Evolutionary conservation across 2,888 invertebrate genomes (phyloP).

Genomic region (Meiosimyza decipiens): DNA sequence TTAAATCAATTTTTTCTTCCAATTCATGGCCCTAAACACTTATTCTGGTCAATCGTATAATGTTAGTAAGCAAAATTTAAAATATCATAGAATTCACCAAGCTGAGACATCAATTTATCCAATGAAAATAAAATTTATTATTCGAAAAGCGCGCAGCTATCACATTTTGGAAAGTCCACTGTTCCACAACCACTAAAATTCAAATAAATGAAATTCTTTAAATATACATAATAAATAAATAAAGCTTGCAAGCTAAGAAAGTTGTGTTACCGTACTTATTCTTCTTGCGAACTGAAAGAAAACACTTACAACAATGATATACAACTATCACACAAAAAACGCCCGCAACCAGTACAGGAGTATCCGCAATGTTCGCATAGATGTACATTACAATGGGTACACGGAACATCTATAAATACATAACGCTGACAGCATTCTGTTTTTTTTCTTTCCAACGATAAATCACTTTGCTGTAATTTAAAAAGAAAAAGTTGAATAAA

Average conservation of each 20-base stretch:
- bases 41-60: too few species aligned
- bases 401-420: constrained; percentile 50
- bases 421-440: constrained; percentile 51
- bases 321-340: constrained; percentile 55
- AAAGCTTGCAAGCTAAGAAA: neutral
- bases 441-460: constrained; percentile 23
- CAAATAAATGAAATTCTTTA: neutral
- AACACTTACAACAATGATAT: constrained; percentile 56
- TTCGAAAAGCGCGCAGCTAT: constrained; percentile 47
- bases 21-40: neutral
- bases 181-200: constrained; percentile 50
- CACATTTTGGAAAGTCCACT: constrained; percentile 53
- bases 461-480: constrained; percentile 13
- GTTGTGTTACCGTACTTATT: neutral
- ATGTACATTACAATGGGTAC: constrained; percentile 52
- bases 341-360: constrained; percentile 54
- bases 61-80: neutral
- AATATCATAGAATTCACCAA: neutral
- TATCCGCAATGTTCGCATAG: constrained; percentile 59
- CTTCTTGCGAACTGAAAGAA: neutral
- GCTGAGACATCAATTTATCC: neutral
- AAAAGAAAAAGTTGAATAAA: too few species aligned
- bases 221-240: too few species aligned
- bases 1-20: neutral
- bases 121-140: neutral